Conservation (phyloP, 2,797 vertebrate genomes). For the Acrocephalus scirpaceus region DNA sequence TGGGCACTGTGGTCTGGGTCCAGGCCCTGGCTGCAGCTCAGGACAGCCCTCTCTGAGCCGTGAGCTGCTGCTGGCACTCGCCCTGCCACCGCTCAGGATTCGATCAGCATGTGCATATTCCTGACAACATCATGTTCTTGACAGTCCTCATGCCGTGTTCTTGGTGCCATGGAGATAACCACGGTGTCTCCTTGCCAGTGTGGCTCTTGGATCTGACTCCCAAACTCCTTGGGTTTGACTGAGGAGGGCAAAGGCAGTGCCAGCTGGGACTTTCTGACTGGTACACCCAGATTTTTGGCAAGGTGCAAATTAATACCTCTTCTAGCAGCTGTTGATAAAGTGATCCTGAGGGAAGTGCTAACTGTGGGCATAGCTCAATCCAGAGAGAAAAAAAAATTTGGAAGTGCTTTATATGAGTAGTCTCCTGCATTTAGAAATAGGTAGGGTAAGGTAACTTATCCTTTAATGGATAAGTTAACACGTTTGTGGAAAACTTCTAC, state of each 20-base stretch:
- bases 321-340: neutral
- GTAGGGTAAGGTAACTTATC: slow-evolving; percentile 1
- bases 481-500: slow-evolving; percentile 4
- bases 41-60: neutral
- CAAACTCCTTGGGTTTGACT: neutral
- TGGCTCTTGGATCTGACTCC: neutral
- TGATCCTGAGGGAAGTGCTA: neutral
- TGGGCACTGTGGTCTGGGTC: rapidly evolving
- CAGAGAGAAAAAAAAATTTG: neutral
- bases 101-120: neutral
- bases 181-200: rapidly evolving
- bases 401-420: neutral
- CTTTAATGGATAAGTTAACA: neutral
- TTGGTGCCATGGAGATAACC: neutral
- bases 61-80: neutral
- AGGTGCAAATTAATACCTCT: neutral
- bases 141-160: neutral
- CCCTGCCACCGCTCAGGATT: neutral
- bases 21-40: neutral
- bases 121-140: rapidly evolving
- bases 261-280: neutral
- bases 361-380: neutral
- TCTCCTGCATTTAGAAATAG: neutral
- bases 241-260: neutral
- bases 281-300: neutral